These are phyloP conservation scores for Eulemur albifrons DNA, from an alignment of 2,797 vertebrate genomes.

Conservation along the genomic window DNA sequence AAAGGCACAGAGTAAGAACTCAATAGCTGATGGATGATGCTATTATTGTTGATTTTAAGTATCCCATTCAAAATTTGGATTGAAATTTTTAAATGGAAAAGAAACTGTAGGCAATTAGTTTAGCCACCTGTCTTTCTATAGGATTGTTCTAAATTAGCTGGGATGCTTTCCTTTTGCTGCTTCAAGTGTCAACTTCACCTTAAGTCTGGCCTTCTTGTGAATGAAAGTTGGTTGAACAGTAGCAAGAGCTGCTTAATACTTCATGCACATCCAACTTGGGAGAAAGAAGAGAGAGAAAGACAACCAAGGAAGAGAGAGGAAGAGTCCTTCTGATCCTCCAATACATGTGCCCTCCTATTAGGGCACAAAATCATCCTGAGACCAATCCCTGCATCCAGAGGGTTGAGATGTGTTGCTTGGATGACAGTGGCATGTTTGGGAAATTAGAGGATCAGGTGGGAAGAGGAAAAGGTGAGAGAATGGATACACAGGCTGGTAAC, in stretches of 20 bases:
- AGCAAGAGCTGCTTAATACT: neutral
- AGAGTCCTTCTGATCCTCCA: neutral
- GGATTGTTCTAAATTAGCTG: neutral
- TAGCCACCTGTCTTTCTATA: neutral
- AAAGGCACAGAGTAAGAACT: neutral
- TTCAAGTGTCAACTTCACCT: neutral
- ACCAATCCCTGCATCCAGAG: neutral
- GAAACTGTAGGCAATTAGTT: neutral
- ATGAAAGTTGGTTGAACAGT: neutral
- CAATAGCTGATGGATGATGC: neutral
- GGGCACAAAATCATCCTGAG: neutral
- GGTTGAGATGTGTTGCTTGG: neutral
- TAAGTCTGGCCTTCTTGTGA: neutral
- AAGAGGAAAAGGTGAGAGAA: neutral
- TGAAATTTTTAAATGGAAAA: constrained; percentile 1
- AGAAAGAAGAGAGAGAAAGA: neutral
- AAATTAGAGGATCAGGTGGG: neutral
- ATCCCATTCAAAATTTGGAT: neutral
- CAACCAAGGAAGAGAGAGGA: neutral
- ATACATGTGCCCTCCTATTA: neutral
- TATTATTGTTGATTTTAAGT: neutral
- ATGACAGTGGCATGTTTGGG: neutral
- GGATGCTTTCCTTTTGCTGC: neutral
- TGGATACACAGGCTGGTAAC: neutral
- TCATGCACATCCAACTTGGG: neutral